Evolutionary conservation across 64 coral and sea anemone genomes (phyloP).

Genomic region (Hydrozoanthus tunicans): DNA sequence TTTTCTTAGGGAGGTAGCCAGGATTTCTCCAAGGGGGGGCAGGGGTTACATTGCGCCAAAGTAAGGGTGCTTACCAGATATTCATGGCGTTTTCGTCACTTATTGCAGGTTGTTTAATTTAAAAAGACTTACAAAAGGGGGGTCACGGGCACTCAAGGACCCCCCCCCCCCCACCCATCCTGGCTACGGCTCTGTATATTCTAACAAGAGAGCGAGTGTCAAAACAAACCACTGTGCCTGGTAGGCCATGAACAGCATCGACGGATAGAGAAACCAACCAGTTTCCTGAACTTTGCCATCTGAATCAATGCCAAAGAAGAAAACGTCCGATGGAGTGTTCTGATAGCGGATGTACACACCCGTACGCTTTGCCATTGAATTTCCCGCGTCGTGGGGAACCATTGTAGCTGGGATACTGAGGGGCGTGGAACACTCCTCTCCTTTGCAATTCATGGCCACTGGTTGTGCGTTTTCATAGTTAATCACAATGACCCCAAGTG

Average conservation of each 20-base stretch:
- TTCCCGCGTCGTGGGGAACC: slow-evolving; percentile 39
- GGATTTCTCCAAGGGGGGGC: too few species aligned
- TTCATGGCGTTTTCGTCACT: too few species aligned
- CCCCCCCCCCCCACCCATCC: too few species aligned
- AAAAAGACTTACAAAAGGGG: neutral
- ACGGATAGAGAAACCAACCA: slow-evolving; percentile 88
- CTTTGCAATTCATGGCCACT: slow-evolving; percentile 78
- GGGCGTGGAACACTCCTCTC: slow-evolving; percentile 67
- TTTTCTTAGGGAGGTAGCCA: too few species aligned
- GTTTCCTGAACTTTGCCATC: slow-evolving; percentile 80
- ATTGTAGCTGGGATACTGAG: slow-evolving; percentile 78
- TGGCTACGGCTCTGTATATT: too few species aligned
- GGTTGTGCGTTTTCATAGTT: slow-evolving; percentile 2
- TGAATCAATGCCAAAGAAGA: slow-evolving; percentile 84
- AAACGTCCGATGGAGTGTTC: slow-evolving; percentile 84
- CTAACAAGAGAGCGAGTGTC: neutral
- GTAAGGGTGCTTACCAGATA: too few species aligned
- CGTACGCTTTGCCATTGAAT: neutral
- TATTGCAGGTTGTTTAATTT: too few species aligned
- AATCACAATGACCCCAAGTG: slow-evolving; percentile 74
- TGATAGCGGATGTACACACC: slow-evolving; percentile 70
- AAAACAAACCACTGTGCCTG: slow-evolving; percentile 82
- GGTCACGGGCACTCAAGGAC: too few species aligned
- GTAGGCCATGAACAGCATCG: slow-evolving; percentile 80
- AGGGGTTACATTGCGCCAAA: too few species aligned